Percentiles rank a stretch among this genome's conserved stretches.
These are phyloP conservation scores for Amphiprion percula DNA, from an alignment of 2,113 vertebrate species.

Conservation along the genomic window DNA sequence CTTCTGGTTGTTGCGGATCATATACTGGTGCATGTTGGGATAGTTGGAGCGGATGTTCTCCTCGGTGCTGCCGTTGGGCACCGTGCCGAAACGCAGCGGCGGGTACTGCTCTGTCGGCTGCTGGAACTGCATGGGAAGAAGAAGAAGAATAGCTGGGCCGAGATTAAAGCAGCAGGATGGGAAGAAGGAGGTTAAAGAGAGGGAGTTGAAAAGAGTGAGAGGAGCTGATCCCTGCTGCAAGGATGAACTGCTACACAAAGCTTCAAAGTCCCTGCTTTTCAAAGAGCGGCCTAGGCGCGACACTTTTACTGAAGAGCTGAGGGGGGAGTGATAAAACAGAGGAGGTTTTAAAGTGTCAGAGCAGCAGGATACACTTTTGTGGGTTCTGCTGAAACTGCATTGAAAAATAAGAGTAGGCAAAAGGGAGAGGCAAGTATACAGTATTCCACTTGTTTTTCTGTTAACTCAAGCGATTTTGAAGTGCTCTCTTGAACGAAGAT, in stretches of 20 bases:
- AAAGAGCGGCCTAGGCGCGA: slow-evolving; percentile 11
- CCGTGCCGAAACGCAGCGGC: slow-evolving; percentile 92
- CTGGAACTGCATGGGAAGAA: slow-evolving; percentile 86
- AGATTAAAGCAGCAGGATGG: slow-evolving; percentile 28
- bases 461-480: not conserved
- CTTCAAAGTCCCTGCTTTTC: slow-evolving; percentile 33
- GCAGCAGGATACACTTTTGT: slow-evolving; percentile 22
- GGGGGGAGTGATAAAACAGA: slow-evolving; percentile 11
- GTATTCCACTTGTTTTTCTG: not conserved
- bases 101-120: slow-evolving; percentile 93
- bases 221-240: not conserved
- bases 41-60: slow-evolving; percentile 96
- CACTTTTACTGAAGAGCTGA: slow-evolving; percentile 25
- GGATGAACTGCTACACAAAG: slow-evolving; percentile 17
- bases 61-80: slow-evolving; percentile 94
- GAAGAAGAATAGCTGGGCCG: slow-evolving; percentile 14
- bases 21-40: slow-evolving; percentile 94
- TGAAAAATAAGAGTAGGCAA: slow-evolving; percentile 11
- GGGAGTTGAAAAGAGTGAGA: not conserved
- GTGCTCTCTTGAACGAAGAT: not conserved
- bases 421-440: not conserved
- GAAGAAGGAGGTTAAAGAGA: slow-evolving; percentile 13
- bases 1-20: slow-evolving; percentile 94
- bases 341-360: slow-evolving; percentile 36
- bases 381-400: slow-evolving; percentile 27